phyloP scores from a whole-genome alignment of 2,888 invertebrate species.

The Fissipunctia ypsillon region DNA sequence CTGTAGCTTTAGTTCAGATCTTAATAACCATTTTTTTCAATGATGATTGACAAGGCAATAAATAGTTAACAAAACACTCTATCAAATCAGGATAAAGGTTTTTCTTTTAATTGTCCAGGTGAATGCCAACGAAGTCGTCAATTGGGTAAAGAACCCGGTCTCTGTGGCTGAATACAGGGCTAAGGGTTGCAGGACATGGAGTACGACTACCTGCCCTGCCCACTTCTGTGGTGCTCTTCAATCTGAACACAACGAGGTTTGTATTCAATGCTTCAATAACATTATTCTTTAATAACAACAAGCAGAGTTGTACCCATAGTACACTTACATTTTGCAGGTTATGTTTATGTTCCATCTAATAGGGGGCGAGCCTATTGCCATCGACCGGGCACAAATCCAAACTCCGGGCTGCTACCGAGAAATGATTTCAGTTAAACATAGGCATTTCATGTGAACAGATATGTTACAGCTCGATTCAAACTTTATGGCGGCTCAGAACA shows the following conservation, averaged over 20 bases:
- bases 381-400: no score
- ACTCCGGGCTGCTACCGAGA: no score
- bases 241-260: slow-evolving; percentile 71
- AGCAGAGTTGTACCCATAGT: not conserved
- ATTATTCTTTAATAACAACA: no score
- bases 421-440: no score
- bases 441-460: no score
- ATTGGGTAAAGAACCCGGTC: slow-evolving; percentile 90
- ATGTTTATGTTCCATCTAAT: no score
- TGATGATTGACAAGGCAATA: not conserved
- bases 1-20: no score
- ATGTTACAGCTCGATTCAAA: no score
- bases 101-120: slow-evolving; percentile 74
- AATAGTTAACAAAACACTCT: not conserved
- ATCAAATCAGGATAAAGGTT: fast-evolving
- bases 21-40: no score
- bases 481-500: no score
- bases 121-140: slow-evolving; percentile 85
- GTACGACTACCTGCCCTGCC: slow-evolving; percentile 63
- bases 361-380: no score
- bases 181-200: slow-evolving; percentile 69
- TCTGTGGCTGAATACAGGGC: slow-evolving; percentile 79
- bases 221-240: slow-evolving; percentile 71
- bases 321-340: no score
- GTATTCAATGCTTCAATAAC: slow-evolving; percentile 25